Percentiles rank a stretch among this genome's conserved stretches.
phyloP scores from a whole-genome alignment of 2,113 vertebrate species.

The Melanocharis versteri region DNA sequence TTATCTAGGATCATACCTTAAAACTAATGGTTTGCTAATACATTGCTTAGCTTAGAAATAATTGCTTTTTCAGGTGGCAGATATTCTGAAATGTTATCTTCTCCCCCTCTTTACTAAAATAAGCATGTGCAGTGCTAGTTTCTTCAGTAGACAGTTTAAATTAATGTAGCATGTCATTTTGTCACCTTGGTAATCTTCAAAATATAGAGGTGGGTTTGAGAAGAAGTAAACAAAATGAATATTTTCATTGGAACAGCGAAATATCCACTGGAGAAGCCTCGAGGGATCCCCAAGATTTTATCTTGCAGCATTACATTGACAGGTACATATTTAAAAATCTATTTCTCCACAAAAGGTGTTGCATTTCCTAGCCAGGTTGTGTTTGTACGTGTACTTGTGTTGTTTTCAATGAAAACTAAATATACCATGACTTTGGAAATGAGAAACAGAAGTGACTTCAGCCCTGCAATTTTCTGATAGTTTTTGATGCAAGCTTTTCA shows the following conservation, averaged over 20 bases:
- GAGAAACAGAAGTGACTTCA: not conserved
- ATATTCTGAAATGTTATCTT: not conserved
- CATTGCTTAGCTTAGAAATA: not conserved
- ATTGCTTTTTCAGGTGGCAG: not conserved
- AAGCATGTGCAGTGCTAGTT: not conserved
- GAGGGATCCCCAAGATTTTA: not conserved
- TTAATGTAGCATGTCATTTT: constrained; percentile 24
- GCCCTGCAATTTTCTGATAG: not conserved
- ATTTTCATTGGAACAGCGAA: not conserved
- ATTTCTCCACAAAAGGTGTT: not conserved
- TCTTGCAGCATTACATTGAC: not conserved
- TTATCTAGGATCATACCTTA: not conserved
- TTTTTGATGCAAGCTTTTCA: not conserved
- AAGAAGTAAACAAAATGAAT: constrained; percentile 54
- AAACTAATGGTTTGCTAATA: not conserved
- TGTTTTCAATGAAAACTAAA: not conserved
- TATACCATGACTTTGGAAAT: not conserved
- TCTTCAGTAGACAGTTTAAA: constrained; percentile 6
- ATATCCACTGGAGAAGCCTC: not conserved
- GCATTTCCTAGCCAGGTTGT: not conserved
- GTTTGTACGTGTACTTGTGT: not conserved
- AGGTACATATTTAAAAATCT: constrained; percentile 19
- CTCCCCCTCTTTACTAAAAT: not conserved
- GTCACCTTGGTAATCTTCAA: not conserved
- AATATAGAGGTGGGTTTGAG: not conserved